Conservation (phyloP, 2,888 invertebrate genomes). For the Rosalia funebris region DNA sequence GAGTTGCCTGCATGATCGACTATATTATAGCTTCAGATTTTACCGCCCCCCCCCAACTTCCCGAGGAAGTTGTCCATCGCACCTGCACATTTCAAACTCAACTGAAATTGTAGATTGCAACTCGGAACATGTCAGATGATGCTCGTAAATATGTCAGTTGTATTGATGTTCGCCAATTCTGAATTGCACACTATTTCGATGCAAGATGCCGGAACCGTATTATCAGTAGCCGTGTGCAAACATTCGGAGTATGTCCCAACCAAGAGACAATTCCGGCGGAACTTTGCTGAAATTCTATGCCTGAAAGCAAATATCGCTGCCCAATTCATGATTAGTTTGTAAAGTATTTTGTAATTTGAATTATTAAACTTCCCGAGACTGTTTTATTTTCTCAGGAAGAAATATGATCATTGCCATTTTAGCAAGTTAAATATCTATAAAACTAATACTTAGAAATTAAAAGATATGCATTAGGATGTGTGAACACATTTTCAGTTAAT, state of each 20-base stretch:
- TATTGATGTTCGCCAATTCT: slow-evolving; percentile 22
- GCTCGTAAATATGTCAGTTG: slow-evolving; percentile 25
- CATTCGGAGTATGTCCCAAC: background rate
- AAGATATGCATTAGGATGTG: no score
- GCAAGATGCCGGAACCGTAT: slow-evolving; percentile 3
- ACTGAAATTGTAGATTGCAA: slow-evolving; percentile 18
- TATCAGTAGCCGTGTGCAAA: background rate
- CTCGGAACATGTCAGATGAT: slow-evolving; percentile 27
- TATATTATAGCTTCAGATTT: slow-evolving; percentile 49
- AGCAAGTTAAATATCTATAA: no score
- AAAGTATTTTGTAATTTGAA: no score
- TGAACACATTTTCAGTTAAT: no score
- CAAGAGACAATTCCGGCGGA: background rate
- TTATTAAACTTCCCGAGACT: no score
- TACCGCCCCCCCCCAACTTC: slow-evolving; percentile 49
- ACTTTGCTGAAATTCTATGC: background rate
- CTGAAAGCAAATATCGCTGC: no score
- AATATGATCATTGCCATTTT: no score
- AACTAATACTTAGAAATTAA: no score
- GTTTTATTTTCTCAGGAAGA: no score
- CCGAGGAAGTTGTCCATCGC: slow-evolving; percentile 48
- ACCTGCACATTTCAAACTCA: slow-evolving; percentile 48
- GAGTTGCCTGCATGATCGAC: slow-evolving; percentile 51
- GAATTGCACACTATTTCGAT: slow-evolving; percentile 2
- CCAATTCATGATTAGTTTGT: no score